phyloP scores from a whole-genome alignment of 2,888 invertebrate species.

The Piscicola geometra region DNA sequence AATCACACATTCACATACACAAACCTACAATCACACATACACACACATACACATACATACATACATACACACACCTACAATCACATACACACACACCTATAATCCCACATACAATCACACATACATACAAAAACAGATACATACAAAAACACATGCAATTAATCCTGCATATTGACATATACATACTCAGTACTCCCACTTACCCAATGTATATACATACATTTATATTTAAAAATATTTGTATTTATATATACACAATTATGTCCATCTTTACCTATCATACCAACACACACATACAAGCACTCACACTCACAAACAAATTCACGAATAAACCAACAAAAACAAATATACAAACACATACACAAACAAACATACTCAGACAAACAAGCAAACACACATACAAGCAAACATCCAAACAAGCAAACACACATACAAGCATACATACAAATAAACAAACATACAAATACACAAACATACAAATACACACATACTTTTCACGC shows the following conservation, averaged over 20 bases:
- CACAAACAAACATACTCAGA: neutral
- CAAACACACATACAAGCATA: slow-evolving; percentile 3
- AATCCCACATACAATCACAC: neutral
- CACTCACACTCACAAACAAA: neutral
- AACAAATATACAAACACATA: no score
- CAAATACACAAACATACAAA: neutral
- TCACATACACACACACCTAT: neutral
- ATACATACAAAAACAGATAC: neutral
- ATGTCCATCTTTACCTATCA: neutral
- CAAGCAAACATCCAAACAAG: neutral
- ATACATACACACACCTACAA: slow-evolving; percentile 7
- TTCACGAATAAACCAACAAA: neutral
- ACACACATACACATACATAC: neutral
- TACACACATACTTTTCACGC: neutral
- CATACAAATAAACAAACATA: neutral
- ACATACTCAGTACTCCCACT: neutral
- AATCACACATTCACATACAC: slow-evolving; percentile 3
- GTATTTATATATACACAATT: no score
- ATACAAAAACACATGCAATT: neutral
- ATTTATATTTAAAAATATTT: no score
- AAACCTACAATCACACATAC: neutral
- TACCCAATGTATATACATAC: neutral
- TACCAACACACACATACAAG: neutral
- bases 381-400: neutral
- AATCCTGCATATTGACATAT: neutral